These are phyloP conservation scores for Channa striata DNA, from an alignment of 2,797 vertebrate genomes.

Conservation along the genomic window DNA sequence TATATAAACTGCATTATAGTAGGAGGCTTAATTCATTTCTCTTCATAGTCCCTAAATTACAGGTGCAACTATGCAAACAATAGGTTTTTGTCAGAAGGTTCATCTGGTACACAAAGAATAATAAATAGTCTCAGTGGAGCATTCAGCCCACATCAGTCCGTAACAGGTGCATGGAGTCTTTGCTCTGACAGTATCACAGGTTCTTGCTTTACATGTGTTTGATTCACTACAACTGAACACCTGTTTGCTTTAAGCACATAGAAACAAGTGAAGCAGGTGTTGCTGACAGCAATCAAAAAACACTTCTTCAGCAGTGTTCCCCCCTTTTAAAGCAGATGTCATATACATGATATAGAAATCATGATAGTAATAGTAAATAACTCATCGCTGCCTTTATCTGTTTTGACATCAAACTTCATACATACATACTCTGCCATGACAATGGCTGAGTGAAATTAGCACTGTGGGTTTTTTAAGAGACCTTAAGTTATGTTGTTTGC, in stretches of 20 bases:
- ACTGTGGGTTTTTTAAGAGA: not conserved
- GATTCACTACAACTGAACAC: slow-evolving; percentile 16
- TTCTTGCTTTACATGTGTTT: slow-evolving; percentile 9
- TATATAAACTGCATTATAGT: not conserved
- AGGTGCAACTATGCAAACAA: slow-evolving; percentile 17
- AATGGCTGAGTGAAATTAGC: not conserved
- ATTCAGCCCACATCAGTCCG: slow-evolving; percentile 2
- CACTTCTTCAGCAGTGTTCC: not conserved
- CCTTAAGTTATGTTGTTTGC: not conserved
- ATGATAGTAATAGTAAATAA: not conserved
- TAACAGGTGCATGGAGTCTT: slow-evolving; percentile 2
- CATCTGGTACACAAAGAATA: slow-evolving; percentile 15
- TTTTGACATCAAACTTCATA: not conserved
- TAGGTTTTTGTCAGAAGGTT: slow-evolving; percentile 13
- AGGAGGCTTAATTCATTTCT: slow-evolving; percentile 1
- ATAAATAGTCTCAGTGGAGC: slow-evolving; percentile 8
- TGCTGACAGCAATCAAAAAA: not conserved
- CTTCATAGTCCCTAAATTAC: slow-evolving; percentile 21
- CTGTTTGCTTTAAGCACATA: slow-evolving; percentile 14
- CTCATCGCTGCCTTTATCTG: not conserved
- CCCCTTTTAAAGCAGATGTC: not conserved
- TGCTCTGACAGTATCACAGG: not conserved
- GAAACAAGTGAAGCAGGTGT: not conserved
- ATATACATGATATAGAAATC: not conserved
- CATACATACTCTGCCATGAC: not conserved